phyloP scores from a whole-genome alignment of 1,140 invertebrate genomes.

The Drosophila arawakana region DNA sequence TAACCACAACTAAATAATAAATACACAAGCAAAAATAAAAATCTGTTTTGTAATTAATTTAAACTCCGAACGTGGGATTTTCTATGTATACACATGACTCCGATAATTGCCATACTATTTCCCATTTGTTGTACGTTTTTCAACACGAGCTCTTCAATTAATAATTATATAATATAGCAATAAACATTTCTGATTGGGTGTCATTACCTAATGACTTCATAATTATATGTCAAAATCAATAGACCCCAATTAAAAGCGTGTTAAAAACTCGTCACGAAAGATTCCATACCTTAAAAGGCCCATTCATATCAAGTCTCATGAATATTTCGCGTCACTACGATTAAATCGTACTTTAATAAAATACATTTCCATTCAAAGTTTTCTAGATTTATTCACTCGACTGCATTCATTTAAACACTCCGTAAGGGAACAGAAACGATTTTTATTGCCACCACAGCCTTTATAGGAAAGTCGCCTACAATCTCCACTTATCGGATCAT shows the following conservation, averaged over 20 bases:
- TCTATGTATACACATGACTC: too few relatives aligned
- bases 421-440: neutral
- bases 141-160: neutral
- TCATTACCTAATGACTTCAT: slow-evolving; percentile 9
- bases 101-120: too few relatives aligned
- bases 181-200: neutral
- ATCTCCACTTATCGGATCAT: neutral
- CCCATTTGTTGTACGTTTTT: neutral
- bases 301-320: neutral
- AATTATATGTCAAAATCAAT: neutral
- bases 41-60: too few relatives aligned
- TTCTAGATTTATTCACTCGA: neutral
- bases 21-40: too few relatives aligned
- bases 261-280: neutral
- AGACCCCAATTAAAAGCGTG: neutral
- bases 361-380: neutral
- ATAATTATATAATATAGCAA: too few relatives aligned
- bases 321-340: too few relatives aligned
- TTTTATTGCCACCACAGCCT: slow-evolving; percentile 13
- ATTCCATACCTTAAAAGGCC: neutral
- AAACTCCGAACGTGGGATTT: too few relatives aligned
- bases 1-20: too few relatives aligned
- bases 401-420: neutral
- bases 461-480: neutral
- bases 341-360: too few relatives aligned